phyloP scores from a whole-genome alignment of 2,888 invertebrate species.

The Parthenolecanium corni region DNA sequence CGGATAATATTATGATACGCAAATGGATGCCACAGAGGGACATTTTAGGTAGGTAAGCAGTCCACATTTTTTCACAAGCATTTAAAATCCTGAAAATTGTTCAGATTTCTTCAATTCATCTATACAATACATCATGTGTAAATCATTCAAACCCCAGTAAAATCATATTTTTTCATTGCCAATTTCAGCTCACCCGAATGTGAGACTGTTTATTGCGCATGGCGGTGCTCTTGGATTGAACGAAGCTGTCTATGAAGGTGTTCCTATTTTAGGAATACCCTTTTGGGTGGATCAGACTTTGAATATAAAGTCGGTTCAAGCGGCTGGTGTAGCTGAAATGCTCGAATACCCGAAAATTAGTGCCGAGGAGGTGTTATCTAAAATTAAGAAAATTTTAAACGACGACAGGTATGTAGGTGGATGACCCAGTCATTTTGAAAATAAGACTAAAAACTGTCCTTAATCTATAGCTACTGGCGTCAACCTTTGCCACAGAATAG shows the following conservation, averaged over 20 bases:
- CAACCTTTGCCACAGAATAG: too few species aligned
- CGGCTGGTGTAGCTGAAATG: conserved; percentile 30
- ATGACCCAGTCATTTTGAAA: too few species aligned
- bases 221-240: conserved; percentile 44
- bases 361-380: conserved; percentile 45
- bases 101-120: too few species aligned
- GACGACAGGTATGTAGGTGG: not conserved
- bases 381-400: conserved; percentile 45
- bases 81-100: too few species aligned
- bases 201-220: conserved; percentile 44
- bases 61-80: too few species aligned
- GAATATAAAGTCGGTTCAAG: conserved; percentile 30
- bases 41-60: conserved; percentile 64
- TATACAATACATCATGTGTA: too few species aligned
- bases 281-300: conserved; percentile 32
- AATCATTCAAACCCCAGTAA: too few species aligned
- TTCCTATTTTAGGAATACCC: conserved; percentile 37
- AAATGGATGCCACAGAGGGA: conserved; percentile 68
- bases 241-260: conserved; percentile 41
- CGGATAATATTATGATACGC: conserved; percentile 45
- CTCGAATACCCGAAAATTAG: conserved; percentile 40
- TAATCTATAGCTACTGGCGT: too few species aligned
- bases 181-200: conserved; percentile 42
- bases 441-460: too few species aligned
- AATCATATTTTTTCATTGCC: too few species aligned